Percentiles rank a stretch among this genome's conserved stretches.
Conservation (phyloP, 2,888 invertebrate genomes). For the Seira sanloemensis region DNA sequence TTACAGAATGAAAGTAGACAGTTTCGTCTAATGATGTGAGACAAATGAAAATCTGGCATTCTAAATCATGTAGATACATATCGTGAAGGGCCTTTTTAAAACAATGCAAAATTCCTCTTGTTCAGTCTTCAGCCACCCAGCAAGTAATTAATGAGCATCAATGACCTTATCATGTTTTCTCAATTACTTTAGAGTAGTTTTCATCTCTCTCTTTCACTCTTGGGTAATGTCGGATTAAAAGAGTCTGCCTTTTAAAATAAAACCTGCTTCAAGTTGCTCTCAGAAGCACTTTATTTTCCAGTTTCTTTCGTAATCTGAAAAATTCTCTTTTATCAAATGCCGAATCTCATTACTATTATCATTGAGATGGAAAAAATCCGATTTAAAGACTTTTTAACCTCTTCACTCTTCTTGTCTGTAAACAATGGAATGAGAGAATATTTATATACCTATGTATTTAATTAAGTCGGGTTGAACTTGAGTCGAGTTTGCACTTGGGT, state of each 20-base stretch:
- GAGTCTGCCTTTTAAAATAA: not conserved
- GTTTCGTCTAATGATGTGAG: not conserved
- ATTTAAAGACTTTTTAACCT: no score
- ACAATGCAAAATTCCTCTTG: not conserved
- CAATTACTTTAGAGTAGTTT: not conserved
- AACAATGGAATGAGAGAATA: not conserved
- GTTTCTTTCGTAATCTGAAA: not conserved
- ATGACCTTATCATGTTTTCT: slow-evolving; percentile 40
- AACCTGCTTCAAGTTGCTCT: slow-evolving; percentile 28
- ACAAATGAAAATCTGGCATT: no score
- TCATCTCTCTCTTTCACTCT: not conserved
- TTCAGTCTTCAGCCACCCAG: not conserved
- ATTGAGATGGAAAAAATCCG: not conserved
- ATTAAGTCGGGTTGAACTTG: not conserved
- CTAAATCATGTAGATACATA: no score
- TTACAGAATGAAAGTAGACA: not conserved
- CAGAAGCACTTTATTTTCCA: not conserved
- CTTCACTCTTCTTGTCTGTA: no score
- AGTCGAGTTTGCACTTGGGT: not conserved
- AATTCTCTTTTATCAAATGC: not conserved
- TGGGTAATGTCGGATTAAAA: not conserved
- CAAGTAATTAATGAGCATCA: slow-evolving; percentile 26
- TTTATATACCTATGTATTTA: not conserved
- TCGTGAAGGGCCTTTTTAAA: no score
- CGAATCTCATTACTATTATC: not conserved